These are phyloP conservation scores for Hippocampus guttulatus DNA, from an alignment of 2,113 vertebrate species.

Conservation along the genomic window DNA sequence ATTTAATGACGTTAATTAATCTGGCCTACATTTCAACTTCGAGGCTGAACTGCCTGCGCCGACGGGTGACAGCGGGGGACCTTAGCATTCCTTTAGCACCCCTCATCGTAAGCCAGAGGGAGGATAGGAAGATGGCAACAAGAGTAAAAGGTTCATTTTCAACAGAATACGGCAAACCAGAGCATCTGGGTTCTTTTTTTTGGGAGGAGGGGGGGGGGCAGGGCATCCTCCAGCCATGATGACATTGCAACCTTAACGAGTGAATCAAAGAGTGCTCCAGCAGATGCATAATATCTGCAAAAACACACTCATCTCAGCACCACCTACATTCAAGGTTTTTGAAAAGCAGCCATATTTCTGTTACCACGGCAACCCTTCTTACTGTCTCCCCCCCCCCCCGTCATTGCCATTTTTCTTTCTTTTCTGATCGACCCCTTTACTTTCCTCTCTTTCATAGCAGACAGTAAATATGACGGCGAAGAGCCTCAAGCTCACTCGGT, in stretches of 20 bases:
- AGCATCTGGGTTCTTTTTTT: too few relatives aligned
- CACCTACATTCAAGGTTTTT: slow-evolving; percentile 74
- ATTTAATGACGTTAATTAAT: slow-evolving; percentile 34
- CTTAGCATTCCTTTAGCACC: slow-evolving; percentile 33
- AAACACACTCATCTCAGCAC: slow-evolving; percentile 61
- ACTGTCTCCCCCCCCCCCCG: slow-evolving; percentile 32
- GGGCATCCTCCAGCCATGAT: slow-evolving; percentile 30
- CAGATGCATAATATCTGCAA: slow-evolving; percentile 57
- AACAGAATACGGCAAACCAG: not conserved
- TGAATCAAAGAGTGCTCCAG: slow-evolving; percentile 41
- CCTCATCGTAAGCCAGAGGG: not conserved
- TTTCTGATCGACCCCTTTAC: slow-evolving; percentile 46
- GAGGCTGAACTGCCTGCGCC: slow-evolving; percentile 4
- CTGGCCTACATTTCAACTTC: slow-evolving; percentile 23
- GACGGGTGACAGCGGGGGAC: slow-evolving; percentile 36
- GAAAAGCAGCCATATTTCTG: slow-evolving; percentile 72
- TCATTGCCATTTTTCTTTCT: slow-evolving; percentile 22
- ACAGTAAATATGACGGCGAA: slow-evolving; percentile 60
- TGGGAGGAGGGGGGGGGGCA: too few relatives aligned
- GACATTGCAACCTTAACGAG: slow-evolving; percentile 27
- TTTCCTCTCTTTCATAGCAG: slow-evolving; percentile 47
- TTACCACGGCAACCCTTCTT: slow-evolving; percentile 70
- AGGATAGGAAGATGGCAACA: not conserved
- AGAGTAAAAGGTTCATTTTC: not conserved
- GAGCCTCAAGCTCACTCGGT: not conserved